These are phyloP conservation scores for Rhagophthalmus giganteus DNA, from an alignment of 2,888 invertebrate genomes.

Conservation along the genomic window DNA sequence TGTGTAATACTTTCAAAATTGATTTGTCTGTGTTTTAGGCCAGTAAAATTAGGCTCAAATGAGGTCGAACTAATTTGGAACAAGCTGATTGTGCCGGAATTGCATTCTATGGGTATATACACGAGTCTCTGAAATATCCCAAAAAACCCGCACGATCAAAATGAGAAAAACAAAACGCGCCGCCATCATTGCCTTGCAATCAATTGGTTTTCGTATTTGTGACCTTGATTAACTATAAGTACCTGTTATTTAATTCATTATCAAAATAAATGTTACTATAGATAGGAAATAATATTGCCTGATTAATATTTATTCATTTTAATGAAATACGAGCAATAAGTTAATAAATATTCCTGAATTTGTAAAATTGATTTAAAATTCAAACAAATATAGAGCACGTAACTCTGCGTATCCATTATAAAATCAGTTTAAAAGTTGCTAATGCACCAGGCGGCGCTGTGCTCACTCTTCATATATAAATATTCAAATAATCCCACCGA, in stretches of 20 bases:
- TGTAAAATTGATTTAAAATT: conserved; percentile 28
- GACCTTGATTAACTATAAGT: not conserved
- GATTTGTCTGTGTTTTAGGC: too few species aligned
- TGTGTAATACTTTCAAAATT: too few species aligned
- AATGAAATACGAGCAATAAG: conserved; percentile 1
- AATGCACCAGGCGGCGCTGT: conserved; percentile 51
- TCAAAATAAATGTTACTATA: not conserved
- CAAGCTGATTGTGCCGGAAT: too few species aligned
- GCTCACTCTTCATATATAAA: conserved; percentile 53
- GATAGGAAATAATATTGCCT: too few species aligned
- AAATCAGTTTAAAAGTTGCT: conserved; percentile 51
- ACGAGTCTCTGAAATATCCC: too few species aligned
- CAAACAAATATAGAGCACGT: conserved; percentile 32
- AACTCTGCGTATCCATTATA: conserved; percentile 45
- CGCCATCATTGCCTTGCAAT: too few species aligned
- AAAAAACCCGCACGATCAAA: too few species aligned
- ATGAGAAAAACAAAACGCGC: too few species aligned
- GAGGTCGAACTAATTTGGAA: too few species aligned
- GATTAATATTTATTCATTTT: not conserved
- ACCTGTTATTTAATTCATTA: not conserved
- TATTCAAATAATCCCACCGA: conserved; percentile 55
- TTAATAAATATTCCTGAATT: conserved; percentile 18
- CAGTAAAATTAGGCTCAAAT: too few species aligned
- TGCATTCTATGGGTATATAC: too few species aligned
- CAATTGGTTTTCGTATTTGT: not conserved